These are phyloP conservation scores for Crossaster papposus DNA, from an alignment of 53 echinoderm and acorn worm species.

Conservation along the genomic window DNA sequence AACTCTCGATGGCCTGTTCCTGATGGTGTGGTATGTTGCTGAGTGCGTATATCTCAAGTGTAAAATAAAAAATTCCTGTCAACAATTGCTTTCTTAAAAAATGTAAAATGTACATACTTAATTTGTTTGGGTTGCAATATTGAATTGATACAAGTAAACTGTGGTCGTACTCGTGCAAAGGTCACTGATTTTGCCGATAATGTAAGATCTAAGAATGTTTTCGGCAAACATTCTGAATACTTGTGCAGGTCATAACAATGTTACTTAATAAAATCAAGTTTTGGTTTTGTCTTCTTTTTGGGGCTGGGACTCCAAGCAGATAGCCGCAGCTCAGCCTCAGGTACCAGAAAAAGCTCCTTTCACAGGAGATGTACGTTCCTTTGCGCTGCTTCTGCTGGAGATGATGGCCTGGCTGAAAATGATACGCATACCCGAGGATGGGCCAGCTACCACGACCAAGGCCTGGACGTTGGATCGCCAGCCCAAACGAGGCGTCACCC, in stretches of 20 bases:
- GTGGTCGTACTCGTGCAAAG: too few species aligned
- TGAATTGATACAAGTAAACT: too few species aligned
- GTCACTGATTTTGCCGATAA: too few species aligned
- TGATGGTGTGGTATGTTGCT: too few species aligned
- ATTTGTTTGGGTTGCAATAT: too few species aligned
- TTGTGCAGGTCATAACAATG: not conserved
- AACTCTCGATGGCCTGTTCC: too few species aligned
- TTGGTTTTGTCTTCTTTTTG: not conserved
- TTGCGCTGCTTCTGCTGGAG: slow-evolving; percentile 89
- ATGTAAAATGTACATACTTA: too few species aligned
- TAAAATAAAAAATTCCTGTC: too few species aligned
- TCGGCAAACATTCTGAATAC: not conserved
- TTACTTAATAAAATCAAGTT: not conserved
- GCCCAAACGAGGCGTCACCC: slow-evolving; percentile 36
- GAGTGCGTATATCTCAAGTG: too few species aligned
- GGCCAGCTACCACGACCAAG: not conserved
- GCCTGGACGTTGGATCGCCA: slow-evolving; percentile 46
- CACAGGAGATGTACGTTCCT: slow-evolving; percentile 90
- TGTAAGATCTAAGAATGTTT: too few species aligned
- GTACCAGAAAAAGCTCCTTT: slow-evolving; percentile 64
- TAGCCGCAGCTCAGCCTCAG: slow-evolving; percentile 47
- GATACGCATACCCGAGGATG: slow-evolving; percentile 53
- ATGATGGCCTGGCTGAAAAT: slow-evolving; percentile 86
- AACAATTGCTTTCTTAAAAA: too few species aligned
- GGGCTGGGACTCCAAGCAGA: slow-evolving; percentile 1